A percentile compares a stretch with the other conserved stretches of the same genome.
These are phyloP conservation scores for Megastigmus dorsalis DNA, from an alignment of 2,888 invertebrate species.

Conservation along the genomic window DNA sequence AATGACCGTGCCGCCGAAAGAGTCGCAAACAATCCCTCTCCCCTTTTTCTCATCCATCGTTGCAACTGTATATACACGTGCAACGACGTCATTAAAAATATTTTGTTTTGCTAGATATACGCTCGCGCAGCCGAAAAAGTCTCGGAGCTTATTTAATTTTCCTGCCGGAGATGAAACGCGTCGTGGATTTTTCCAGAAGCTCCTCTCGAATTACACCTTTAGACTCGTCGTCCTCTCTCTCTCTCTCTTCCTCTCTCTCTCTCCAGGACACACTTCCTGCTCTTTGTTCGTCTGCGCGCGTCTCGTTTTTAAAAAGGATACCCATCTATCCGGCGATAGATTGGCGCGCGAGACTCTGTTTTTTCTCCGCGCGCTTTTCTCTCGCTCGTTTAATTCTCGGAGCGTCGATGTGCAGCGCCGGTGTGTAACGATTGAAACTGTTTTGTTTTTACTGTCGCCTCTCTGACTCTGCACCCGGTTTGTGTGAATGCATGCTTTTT, in stretches of 20 bases:
- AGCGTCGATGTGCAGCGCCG: background rate
- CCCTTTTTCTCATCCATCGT: too few relatives aligned
- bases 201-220: constrained; percentile 15
- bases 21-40: too few relatives aligned
- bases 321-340: constrained; percentile 46
- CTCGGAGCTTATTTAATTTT: constrained; percentile 49
- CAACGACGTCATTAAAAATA: constrained; percentile 10
- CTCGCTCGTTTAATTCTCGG: constrained; percentile 22
- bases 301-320: constrained; percentile 43
- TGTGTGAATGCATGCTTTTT: too few relatives aligned
- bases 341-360: constrained; percentile 36
- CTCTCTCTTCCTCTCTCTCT: background rate
- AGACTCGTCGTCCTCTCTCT: background rate
- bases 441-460: background rate
- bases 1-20: too few relatives aligned
- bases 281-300: constrained; percentile 35
- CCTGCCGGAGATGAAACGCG: constrained; percentile 48
- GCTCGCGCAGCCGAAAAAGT: background rate
- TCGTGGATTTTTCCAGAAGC: constrained; percentile 31
- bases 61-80: too few relatives aligned
- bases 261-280: constrained; percentile 39
- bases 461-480: background rate
- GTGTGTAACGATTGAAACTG: background rate
- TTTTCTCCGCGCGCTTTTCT: background rate
- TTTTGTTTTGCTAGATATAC: constrained; percentile 3